A percentile compares a stretch with the other conserved stretches of the same genome.
Evolutionary conservation across 2,797 vertebrate genomes (phyloP).

Genomic region (Malacoctenus gilli): DNA sequence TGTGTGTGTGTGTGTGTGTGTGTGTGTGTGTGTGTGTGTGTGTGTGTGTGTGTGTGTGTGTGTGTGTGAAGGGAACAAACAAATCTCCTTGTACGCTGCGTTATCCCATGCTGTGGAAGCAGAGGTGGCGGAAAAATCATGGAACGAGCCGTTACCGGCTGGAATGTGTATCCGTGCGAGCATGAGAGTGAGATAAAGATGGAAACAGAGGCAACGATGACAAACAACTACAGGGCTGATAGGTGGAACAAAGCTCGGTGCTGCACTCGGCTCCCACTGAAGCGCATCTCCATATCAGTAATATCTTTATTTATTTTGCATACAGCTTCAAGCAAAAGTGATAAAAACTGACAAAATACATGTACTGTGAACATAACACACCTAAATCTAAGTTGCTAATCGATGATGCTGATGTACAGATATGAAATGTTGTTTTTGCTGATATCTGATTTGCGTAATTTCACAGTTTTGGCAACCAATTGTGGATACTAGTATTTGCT

Average conservation of each 20-base stretch:
- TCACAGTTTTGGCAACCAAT: no score
- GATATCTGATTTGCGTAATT: no score
- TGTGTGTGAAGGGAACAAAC: conserved; percentile 40
- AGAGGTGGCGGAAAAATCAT: conserved; percentile 37
- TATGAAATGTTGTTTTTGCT: no score
- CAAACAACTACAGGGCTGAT: conserved; percentile 27
- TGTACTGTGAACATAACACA: neutral
- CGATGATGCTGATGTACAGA: no score
- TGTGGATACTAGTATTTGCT: no score
- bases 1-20: conserved; percentile 28
- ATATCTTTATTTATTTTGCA: neutral
- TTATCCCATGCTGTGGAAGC: conserved; percentile 55
- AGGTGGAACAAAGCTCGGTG: conserved; percentile 13
- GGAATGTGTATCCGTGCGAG: conserved; percentile 5
- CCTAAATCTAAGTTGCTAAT: no score
- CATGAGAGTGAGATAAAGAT: conserved; percentile 25
- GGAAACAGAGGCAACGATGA: conserved; percentile 35
- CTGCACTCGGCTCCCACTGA: neutral
- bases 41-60: conserved; percentile 15
- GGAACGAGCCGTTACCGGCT: conserved; percentile 44
- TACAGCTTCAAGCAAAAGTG: neutral
- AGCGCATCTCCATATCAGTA: neutral
- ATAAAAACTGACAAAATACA: neutral
- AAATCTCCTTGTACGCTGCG: conserved; percentile 46
- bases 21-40: conserved; percentile 1